Percentiles rank a stretch among this genome's conserved stretches.
Conservation (phyloP, 2,797 vertebrate genomes). For the Trachops cirrhosus region DNA sequence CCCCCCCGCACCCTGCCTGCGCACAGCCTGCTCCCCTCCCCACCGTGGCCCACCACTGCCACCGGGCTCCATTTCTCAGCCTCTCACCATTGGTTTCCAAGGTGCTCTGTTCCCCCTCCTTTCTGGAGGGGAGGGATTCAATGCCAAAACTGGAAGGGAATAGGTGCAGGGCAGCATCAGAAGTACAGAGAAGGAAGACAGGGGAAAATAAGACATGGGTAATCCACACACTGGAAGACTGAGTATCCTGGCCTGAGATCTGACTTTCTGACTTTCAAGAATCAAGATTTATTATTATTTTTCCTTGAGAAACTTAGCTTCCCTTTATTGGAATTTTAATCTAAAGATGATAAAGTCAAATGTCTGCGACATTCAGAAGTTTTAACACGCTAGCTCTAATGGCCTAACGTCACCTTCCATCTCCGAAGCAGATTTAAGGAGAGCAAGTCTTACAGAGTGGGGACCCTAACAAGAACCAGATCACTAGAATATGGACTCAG, state of each 20-base stretch:
- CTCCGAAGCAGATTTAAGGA: neutral
- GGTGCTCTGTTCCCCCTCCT: neutral
- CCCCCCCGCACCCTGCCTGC: rapidly evolving
- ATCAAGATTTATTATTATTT: neutral
- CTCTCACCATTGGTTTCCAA: neutral
- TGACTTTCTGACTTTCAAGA: neutral
- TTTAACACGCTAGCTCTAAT: neutral
- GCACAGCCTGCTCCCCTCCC: neutral
- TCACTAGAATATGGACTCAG: neutral
- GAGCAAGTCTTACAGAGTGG: neutral
- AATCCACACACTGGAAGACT: neutral
- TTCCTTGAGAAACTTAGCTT: neutral
- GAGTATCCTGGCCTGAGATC: neutral
- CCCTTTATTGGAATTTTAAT: slow-evolving; percentile 11
- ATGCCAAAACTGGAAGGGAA: neutral
- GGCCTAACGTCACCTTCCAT: neutral
- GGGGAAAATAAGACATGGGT: neutral
- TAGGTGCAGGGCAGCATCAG: neutral
- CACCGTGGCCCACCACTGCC: neutral
- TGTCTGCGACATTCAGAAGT: neutral
- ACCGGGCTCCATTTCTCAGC: neutral
- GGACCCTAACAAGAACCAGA: neutral
- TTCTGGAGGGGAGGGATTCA: neutral
- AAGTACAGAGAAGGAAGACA: neutral
- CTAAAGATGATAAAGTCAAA: neutral